Conservation (phyloP, 2,888 invertebrate genomes). For the Ormia ochracea region DNA sequence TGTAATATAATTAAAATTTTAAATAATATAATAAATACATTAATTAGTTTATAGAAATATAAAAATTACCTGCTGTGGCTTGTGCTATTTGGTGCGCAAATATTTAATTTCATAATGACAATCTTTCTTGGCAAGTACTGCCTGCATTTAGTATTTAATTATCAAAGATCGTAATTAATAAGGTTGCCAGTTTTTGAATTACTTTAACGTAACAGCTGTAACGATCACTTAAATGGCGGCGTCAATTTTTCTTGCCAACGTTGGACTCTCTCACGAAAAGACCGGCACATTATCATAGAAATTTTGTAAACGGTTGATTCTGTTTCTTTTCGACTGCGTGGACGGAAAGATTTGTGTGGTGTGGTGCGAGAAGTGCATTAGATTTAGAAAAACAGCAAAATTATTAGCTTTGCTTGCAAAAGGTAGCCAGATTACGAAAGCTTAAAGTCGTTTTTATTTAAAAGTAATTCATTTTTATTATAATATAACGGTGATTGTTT, state of each 20-base stretch:
- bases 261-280: constrained; percentile 13
- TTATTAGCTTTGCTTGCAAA: constrained; percentile 7
- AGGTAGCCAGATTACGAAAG: constrained; percentile 43
- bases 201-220: not conserved
- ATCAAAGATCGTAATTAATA: not conserved
- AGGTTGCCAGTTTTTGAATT: not conserved
- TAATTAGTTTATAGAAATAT: too few relatives aligned
- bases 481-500: constrained; percentile 25
- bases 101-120: too few relatives aligned
- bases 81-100: too few relatives aligned
- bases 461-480: not conserved
- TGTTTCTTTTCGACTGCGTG: constrained; percentile 64
- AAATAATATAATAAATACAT: too few relatives aligned
- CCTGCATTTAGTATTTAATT: not conserved
- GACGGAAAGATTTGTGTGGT: constrained; percentile 60
- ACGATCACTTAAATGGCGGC: constrained; percentile 22
- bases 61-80: too few relatives aligned
- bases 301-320: constrained; percentile 49
- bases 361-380: constrained; percentile 40
- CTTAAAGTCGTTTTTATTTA: constrained; percentile 13
- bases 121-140: too few relatives aligned
- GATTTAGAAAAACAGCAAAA: constrained; percentile 30
- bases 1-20: too few relatives aligned
- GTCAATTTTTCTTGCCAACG: not conserved
- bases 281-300: constrained; percentile 35